Evolutionary conservation across 2,888 invertebrate species (phyloP).

Genomic region (Lysandra bellargus): DNA sequence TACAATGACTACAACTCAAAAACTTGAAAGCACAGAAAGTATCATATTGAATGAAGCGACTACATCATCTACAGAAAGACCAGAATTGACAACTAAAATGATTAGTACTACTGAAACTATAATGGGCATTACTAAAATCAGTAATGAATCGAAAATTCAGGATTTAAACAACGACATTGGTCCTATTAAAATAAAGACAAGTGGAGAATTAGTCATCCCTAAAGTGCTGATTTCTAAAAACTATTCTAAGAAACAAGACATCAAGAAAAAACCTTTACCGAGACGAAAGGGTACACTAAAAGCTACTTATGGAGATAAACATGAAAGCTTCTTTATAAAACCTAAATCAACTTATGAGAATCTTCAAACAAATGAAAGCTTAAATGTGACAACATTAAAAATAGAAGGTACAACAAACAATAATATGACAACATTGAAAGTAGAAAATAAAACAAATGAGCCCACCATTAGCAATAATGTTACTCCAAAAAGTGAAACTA

Average conservation of each 20-base stretch:
- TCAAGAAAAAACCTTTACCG: conserved; percentile 64
- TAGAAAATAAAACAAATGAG: not conserved
- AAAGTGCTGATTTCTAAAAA: conserved; percentile 53
- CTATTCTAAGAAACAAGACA: conserved; percentile 57
- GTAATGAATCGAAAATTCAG: conserved; percentile 31
- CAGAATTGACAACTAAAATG: not conserved
- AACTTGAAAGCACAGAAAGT: not conserved
- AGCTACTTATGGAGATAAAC: conserved; percentile 76
- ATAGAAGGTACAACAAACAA: not conserved
- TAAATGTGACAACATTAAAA: not conserved
- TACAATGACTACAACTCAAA: not conserved
- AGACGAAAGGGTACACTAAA: conserved; percentile 74
- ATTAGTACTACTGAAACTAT: not conserved
- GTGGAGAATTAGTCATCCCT: conserved; percentile 63
- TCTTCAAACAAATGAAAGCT: conserved; percentile 39
- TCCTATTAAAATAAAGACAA: conserved; percentile 52
- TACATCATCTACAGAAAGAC: not conserved
- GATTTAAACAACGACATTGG: conserved; percentile 61
- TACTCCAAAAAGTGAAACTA: not conserved
- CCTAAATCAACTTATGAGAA: conserved; percentile 37
- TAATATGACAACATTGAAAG: not conserved
- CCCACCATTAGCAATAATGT: not conserved
- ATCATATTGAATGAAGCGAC: not conserved
- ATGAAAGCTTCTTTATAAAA: conserved; percentile 62
- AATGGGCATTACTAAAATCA: not conserved